Conservation (phyloP, 1,140 invertebrate species). For the Calephelis virginiensis region DNA sequence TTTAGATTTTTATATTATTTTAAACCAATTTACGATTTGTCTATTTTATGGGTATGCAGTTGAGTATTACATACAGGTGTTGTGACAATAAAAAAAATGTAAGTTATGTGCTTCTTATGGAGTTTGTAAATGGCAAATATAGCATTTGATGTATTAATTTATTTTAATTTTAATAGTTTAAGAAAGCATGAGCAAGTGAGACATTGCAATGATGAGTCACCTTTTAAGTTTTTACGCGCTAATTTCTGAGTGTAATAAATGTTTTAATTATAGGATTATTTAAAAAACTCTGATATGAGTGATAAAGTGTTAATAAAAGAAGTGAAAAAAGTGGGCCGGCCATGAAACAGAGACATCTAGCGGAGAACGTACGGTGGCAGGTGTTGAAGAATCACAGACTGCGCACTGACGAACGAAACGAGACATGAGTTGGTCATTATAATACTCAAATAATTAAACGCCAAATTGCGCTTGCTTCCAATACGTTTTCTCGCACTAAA, state of each 20-base stretch:
- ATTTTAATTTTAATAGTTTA: constrained; percentile 34
- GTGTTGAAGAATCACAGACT: constrained; percentile 72
- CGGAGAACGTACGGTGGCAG: constrained; percentile 62
- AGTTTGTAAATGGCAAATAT: constrained; percentile 33
- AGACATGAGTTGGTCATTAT: constrained; percentile 54
- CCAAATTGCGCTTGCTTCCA: constrained; percentile 76
- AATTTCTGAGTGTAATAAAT: constrained; percentile 26
- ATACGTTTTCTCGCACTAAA: constrained; percentile 60
- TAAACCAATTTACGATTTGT: neutral
- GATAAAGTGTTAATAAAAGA: constrained; percentile 55
- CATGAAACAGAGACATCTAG: constrained; percentile 69
- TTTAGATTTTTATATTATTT: neutral
- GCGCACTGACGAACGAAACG: constrained; percentile 69
- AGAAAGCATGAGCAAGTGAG: constrained; percentile 38
- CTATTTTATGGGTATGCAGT: constrained; percentile 7
- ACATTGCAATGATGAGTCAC: constrained; percentile 48
- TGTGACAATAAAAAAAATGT: constrained; percentile 20
- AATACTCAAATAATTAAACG: constrained; percentile 39
- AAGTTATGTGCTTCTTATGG: constrained; percentile 29
- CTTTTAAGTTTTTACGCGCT: constrained; percentile 33
- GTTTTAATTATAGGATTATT: constrained; percentile 1
- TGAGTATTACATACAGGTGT: constrained; percentile 9
- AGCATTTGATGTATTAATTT: constrained; percentile 37
- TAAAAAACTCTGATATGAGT: constrained; percentile 32
- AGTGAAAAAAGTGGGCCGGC: constrained; percentile 71